These are phyloP conservation scores for Clarias pachynema DNA, from an alignment of 2,797 vertebrate species.

Conservation along the genomic window DNA sequence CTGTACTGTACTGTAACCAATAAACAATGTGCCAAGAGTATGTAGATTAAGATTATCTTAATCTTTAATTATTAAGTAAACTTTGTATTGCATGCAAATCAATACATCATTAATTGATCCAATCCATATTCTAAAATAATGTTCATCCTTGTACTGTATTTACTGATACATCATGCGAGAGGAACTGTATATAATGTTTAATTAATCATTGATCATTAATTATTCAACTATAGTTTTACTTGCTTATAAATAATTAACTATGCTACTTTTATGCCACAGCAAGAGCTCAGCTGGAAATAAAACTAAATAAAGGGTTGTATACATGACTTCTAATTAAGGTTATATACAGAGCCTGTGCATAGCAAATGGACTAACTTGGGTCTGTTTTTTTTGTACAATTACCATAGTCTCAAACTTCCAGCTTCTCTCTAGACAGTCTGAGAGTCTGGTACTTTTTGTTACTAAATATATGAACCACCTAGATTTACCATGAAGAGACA, in stretches of 20 bases:
- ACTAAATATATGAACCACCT: not conserved
- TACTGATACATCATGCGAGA: not conserved
- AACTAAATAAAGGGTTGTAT: constrained; percentile 6
- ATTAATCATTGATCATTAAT: constrained; percentile 17
- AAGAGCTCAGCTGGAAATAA: constrained; percentile 5
- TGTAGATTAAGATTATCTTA: too few relatives aligned
- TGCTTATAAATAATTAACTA: not conserved
- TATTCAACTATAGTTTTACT: constrained; percentile 2
- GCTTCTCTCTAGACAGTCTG: not conserved
- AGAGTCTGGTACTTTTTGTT: not conserved
- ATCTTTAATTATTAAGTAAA: not conserved
- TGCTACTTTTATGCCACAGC: not conserved
- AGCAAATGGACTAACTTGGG: not conserved
- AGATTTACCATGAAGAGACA: not conserved
- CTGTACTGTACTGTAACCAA: not conserved
- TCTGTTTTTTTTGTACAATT: not conserved
- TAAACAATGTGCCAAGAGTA: not conserved
- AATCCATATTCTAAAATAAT: not conserved
- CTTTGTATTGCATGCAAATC: not conserved
- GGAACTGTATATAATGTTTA: not conserved
- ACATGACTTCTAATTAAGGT: not conserved
- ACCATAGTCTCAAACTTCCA: not conserved
- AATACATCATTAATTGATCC: not conserved
- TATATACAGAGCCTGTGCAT: not conserved
- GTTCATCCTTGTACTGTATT: not conserved